phyloP scores from a whole-genome alignment of 2,888 invertebrate species.

The Polylopha cassiicola region DNA sequence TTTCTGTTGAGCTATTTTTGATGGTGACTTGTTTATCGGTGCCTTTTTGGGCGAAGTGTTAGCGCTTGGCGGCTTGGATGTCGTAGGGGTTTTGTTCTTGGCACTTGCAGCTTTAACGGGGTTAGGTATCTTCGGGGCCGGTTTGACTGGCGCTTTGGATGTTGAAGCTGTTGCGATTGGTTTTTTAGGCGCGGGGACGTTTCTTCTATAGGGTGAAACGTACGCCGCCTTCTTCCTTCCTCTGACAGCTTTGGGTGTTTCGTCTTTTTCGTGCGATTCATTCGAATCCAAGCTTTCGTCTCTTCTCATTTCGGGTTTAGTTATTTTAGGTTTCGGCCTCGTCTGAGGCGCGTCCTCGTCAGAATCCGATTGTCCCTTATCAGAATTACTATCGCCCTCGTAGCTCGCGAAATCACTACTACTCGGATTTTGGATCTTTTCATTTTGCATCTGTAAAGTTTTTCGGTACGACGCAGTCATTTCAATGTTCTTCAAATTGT shows the following conservation, averaged over 20 bases:
- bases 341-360: conserved; percentile 49
- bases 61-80: conserved; percentile 43
- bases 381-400: conserved; percentile 78
- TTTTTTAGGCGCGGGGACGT: conserved; percentile 52
- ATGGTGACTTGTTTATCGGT: conserved; percentile 47
- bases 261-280: conserved; percentile 64
- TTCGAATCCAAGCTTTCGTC: conserved; percentile 67
- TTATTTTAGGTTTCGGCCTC: conserved; percentile 76
- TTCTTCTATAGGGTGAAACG: conserved; percentile 76
- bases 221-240: conserved; percentile 84
- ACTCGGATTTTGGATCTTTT: conserved; percentile 48
- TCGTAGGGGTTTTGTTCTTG: conserved; percentile 45
- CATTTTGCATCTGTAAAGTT: conserved; percentile 32
- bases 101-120: conserved; percentile 47
- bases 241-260: conserved; percentile 76
- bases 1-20: conserved; percentile 44
- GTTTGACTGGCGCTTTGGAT: conserved; percentile 35
- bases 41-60: conserved; percentile 61
- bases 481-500: conserved; percentile 69
- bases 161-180: conserved; percentile 30
- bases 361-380: conserved; percentile 68
- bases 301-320: conserved; percentile 67
- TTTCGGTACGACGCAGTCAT: conserved; percentile 58
- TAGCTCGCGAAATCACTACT: conserved; percentile 68
- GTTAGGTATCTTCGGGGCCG: conserved; percentile 35